These are phyloP conservation scores for Papilio xuthus DNA, from an alignment of 1,140 invertebrate species.

Conservation along the genomic window DNA sequence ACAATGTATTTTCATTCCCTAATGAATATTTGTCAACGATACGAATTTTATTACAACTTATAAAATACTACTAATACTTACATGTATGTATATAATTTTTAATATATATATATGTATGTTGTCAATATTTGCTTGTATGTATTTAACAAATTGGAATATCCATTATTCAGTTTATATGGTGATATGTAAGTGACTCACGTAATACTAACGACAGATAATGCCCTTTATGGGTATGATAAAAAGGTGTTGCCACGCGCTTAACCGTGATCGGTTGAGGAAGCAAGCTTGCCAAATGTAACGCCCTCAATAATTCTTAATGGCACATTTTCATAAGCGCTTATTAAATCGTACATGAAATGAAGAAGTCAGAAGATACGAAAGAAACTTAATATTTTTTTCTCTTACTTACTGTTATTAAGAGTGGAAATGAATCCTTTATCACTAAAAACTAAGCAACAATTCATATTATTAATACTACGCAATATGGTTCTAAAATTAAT, in stretches of 20 bases:
- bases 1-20: not conserved
- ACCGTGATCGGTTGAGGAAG: slow-evolving; percentile 42
- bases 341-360: slow-evolving; percentile 29
- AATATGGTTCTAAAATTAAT: too few species aligned
- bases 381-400: not conserved
- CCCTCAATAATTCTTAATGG: slow-evolving; percentile 41
- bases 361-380: not conserved
- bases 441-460: too few species aligned
- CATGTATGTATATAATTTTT: too few species aligned
- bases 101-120: too few species aligned
- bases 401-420: not conserved
- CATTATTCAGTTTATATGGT: slow-evolving; percentile 8
- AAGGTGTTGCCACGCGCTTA: slow-evolving; percentile 47
- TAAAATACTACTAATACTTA: too few species aligned
- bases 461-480: too few species aligned
- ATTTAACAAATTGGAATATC: not conserved
- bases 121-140: not conserved
- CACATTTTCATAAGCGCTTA: slow-evolving; percentile 32
- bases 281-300: slow-evolving; percentile 46
- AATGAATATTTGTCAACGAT: too few species aligned
- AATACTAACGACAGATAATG: slow-evolving; percentile 46
- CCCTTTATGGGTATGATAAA: slow-evolving; percentile 47
- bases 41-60: not conserved
- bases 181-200: slow-evolving; percentile 32
- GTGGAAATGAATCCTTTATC: too few species aligned